These are phyloP conservation scores for Sinocyclocheilus anshuiensis DNA, from an alignment of 2,113 vertebrate genomes.

Conservation along the genomic window DNA sequence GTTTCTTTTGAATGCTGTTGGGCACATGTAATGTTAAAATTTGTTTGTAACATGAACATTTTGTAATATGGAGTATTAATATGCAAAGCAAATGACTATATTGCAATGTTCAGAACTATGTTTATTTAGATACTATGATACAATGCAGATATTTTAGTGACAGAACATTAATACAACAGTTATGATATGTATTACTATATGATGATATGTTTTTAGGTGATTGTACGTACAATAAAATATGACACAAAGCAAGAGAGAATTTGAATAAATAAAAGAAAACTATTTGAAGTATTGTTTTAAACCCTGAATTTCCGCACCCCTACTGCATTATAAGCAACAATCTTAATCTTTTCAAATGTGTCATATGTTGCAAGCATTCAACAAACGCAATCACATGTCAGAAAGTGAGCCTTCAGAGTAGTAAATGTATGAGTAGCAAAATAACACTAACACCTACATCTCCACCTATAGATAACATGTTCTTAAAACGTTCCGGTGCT, in stretches of 20 bases:
- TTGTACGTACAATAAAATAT: too few relatives aligned
- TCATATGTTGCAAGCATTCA: neutral
- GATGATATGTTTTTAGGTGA: neutral
- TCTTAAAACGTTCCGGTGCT: neutral
- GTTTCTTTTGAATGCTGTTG: too few relatives aligned
- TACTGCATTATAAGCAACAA: too few relatives aligned
- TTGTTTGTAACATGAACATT: too few relatives aligned
- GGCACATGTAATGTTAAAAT: too few relatives aligned
- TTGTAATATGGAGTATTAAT: neutral
- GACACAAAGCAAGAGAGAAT: too few relatives aligned
- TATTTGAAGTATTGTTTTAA: neutral
- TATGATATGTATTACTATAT: neutral
- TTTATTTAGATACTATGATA: neutral
- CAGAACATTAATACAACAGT: neutral
- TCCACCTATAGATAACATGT: neutral
- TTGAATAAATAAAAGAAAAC: neutral
- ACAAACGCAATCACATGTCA: neutral
- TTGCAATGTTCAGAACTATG: neutral
- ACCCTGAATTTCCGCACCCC: neutral
- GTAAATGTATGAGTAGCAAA: constrained; percentile 13
- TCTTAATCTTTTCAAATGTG: neutral
- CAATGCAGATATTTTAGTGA: neutral
- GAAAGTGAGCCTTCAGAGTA: neutral
- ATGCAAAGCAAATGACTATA: neutral
- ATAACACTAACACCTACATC: neutral